These are phyloP conservation scores for Remorina albescens DNA, from an alignment of 2,797 vertebrate genomes.

Conservation along the genomic window DNA sequence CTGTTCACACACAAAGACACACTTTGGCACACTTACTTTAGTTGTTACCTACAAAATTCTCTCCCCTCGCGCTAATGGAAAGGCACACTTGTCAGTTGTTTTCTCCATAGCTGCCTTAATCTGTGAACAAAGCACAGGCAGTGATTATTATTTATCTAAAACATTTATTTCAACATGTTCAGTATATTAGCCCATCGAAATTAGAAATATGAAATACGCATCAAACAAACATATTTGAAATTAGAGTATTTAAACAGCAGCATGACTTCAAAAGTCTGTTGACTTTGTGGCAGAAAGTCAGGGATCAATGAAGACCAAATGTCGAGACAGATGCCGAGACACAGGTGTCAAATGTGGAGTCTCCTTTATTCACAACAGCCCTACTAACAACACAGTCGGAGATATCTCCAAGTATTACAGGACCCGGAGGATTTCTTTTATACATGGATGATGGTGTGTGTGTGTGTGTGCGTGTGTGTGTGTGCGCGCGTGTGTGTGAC, in stretches of 20 bases:
- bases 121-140: conserved; percentile 9
- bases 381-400: too few species aligned
- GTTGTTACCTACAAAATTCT: conserved; percentile 6
- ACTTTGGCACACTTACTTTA: not conserved
- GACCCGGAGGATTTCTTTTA: too few species aligned
- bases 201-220: not conserved
- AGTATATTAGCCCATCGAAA: not conserved
- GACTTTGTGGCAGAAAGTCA: too few species aligned
- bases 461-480: too few species aligned
- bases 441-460: too few species aligned
- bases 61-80: not conserved
- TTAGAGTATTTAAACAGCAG: not conserved
- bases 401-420: too few species aligned
- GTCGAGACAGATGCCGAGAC: too few species aligned
- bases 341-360: too few species aligned
- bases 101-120: not conserved
- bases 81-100: not conserved
- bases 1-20: not conserved
- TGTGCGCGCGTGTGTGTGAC: too few species aligned
- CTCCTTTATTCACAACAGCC: too few species aligned
- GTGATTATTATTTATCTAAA: not conserved
- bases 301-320: too few species aligned
- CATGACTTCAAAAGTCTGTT: not conserved
- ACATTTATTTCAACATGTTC: not conserved
- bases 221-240: not conserved